phyloP scores from a whole-genome alignment of 2,888 invertebrate species.

The Lydus trimaculatus region DNA sequence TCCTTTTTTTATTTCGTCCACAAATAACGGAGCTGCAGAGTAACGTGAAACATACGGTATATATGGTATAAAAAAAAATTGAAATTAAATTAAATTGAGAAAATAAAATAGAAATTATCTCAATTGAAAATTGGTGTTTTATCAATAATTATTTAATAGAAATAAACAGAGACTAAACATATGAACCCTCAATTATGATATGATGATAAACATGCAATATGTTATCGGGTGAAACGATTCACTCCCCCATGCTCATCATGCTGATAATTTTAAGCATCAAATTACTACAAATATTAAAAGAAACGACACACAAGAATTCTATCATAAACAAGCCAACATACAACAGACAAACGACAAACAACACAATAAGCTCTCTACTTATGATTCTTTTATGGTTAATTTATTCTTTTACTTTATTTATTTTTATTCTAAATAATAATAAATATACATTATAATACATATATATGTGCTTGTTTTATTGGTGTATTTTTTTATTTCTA shows the following conservation, averaged over 20 bases:
- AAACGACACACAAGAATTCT: neutral
- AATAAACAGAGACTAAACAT: neutral
- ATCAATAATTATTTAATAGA: neutral
- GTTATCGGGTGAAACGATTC: neutral
- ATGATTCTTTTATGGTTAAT: neutral
- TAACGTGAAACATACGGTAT: too few relatives aligned
- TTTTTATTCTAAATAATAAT: neutral
- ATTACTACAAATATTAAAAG: neutral
- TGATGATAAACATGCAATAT: neutral
- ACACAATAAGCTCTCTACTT: neutral
- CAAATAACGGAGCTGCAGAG: too few relatives aligned
- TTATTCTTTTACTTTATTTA: neutral
- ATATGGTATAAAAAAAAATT: too few relatives aligned
- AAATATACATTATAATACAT: neutral
- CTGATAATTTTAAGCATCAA: neutral
- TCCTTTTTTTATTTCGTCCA: too few relatives aligned
- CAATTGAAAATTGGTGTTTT: conserved; percentile 9
- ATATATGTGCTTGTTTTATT: neutral
- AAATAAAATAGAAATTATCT: neutral
- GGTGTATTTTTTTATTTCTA: neutral
- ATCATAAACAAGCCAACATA: neutral
- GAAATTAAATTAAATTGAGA: too few relatives aligned
- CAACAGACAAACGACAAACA: neutral
- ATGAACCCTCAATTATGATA: conserved; percentile 5
- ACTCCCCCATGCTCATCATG: neutral